Evolutionary conservation across 1,140 invertebrate genomes (phyloP).

Genomic region (Danaus plexippus): DNA sequence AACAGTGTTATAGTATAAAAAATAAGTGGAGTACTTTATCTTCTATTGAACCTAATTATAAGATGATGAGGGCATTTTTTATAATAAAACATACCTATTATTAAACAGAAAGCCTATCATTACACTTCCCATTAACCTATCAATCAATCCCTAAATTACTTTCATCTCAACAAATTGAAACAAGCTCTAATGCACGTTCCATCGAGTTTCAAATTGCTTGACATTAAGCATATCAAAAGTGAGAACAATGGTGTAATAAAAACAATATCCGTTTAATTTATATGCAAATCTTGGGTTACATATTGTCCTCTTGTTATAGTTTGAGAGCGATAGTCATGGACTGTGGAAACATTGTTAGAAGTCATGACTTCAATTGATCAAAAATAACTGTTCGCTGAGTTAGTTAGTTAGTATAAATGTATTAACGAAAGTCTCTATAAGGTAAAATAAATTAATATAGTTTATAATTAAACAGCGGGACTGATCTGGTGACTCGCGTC

Average conservation of each 20-base stretch:
- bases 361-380: neutral
- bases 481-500: constrained; percentile 9
- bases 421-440: too few relatives aligned
- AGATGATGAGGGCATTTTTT: too few relatives aligned
- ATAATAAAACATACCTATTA: too few relatives aligned
- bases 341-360: neutral
- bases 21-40: too few relatives aligned
- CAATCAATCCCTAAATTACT: too few relatives aligned
- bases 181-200: neutral
- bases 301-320: too few relatives aligned
- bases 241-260: constrained; percentile 38
- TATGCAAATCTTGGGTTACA: constrained; percentile 26
- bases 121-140: neutral
- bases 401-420: too few relatives aligned
- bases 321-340: too few relatives aligned
- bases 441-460: too few relatives aligned
- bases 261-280: constrained; percentile 35
- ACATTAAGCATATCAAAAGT: constrained; percentile 4
- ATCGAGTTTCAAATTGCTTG: constrained; percentile 7
- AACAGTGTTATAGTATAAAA: too few relatives aligned
- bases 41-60: too few relatives aligned
- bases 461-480: neutral
- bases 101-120: neutral
- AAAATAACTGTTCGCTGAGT: too few relatives aligned
- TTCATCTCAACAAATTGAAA: constrained; percentile 1